phyloP scores from a whole-genome alignment of 2,113 vertebrate genomes.

The Thomomys bottae region DNA sequence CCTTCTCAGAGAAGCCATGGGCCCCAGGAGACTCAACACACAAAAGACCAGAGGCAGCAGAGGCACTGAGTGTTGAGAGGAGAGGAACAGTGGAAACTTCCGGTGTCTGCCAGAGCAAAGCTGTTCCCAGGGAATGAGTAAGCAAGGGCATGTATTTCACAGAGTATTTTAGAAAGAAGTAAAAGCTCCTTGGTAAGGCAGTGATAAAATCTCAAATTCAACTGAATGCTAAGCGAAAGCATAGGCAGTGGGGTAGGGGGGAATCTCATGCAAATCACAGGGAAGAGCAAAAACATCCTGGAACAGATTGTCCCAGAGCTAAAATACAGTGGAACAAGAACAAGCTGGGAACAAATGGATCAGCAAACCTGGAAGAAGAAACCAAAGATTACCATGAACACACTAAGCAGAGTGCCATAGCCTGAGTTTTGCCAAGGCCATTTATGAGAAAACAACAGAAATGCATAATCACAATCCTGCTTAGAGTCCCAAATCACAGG shows the following conservation, averaged over 20 bases:
- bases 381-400: not conserved
- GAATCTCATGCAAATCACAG: slow-evolving; percentile 14
- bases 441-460: not conserved
- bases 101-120: slow-evolving; percentile 10
- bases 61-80: not conserved
- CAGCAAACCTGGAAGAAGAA: slow-evolving; percentile 9
- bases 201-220: slow-evolving; percentile 47
- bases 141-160: slow-evolving; percentile 37
- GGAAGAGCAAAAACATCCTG: not conserved
- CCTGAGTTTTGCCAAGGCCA: not conserved
- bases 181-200: slow-evolving; percentile 38
- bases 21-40: slow-evolving; percentile 23
- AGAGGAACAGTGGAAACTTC: not conserved
- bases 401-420: not conserved
- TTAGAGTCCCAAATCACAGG: not conserved
- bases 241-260: not conserved
- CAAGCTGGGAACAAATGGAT: not conserved
- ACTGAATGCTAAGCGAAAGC: slow-evolving; percentile 12
- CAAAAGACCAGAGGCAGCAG: slow-evolving; percentile 21
- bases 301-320: not conserved
- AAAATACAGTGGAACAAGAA: not conserved
- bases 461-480: not conserved
- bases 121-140: not conserved
- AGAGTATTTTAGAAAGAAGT: not conserved
- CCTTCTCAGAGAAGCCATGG: slow-evolving; percentile 11